These are phyloP conservation scores for Liposcelis brunnea DNA, from an alignment of 2,888 invertebrate genomes.

Conservation along the genomic window DNA sequence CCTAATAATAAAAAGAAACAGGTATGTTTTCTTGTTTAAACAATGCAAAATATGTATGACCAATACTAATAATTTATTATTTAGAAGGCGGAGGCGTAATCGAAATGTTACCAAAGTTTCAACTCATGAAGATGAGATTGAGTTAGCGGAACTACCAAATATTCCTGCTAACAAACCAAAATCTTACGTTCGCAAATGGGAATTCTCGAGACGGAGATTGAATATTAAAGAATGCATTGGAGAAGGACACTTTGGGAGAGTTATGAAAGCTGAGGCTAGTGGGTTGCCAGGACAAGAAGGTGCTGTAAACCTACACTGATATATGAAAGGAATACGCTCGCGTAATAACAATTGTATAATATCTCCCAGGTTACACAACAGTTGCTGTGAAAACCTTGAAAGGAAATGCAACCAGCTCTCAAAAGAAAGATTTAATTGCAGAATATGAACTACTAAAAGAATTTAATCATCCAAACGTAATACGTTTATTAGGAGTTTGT, in stretches of 20 bases:
- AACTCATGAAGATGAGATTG: no score
- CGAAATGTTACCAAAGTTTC: no score
- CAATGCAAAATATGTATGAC: no score
- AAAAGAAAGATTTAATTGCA: slow-evolving; percentile 55
- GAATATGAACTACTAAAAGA: slow-evolving; percentile 65
- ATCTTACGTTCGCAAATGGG: slow-evolving; percentile 52
- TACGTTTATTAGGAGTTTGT: slow-evolving; percentile 58
- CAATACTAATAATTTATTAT: no score
- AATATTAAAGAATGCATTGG: slow-evolving; percentile 53
- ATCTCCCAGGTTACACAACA: slow-evolving; percentile 36
- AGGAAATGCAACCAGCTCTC: slow-evolving; percentile 45
- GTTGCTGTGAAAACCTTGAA: slow-evolving; percentile 69
- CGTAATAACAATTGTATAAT: no score
- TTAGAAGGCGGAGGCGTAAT: no score
- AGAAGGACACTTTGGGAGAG: slow-evolving; percentile 68
- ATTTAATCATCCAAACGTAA: slow-evolving; percentile 64
- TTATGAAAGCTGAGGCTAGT: slow-evolving; percentile 49
- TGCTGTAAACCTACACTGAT: slow-evolving; percentile 17
- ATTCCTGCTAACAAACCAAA: no score
- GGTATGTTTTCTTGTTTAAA: no score
- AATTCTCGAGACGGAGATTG: slow-evolving; percentile 48
- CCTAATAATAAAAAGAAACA: no score
- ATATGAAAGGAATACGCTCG: no score
- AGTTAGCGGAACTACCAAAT: no score
- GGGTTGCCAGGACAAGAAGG: slow-evolving; percentile 41